Conservation (phyloP, 2,797 vertebrate genomes). For the Phyllotis vaccarum region DNA sequence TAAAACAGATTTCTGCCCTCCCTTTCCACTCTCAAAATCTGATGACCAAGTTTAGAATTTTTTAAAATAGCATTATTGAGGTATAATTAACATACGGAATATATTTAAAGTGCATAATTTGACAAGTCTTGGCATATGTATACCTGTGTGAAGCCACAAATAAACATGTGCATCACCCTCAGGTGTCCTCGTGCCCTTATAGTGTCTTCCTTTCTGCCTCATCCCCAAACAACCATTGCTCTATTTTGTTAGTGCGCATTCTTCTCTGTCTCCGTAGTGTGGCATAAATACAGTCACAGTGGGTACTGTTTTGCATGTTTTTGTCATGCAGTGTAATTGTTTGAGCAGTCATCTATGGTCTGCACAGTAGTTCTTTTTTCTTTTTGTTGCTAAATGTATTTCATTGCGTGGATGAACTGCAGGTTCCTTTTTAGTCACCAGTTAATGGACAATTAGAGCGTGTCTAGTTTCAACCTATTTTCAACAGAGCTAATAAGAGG, state of each 20-base stretch:
- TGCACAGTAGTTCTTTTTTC: neutral
- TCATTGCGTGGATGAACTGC: neutral
- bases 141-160: neutral
- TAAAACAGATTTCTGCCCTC: constrained; percentile 49
- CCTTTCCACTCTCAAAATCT: neutral
- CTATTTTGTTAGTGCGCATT: neutral
- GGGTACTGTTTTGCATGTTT: constrained; percentile 4
- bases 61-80: neutral
- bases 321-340: neutral
- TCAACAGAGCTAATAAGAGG: neutral
- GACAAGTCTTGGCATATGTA: constrained; percentile 35
- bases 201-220: neutral
- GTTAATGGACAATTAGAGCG: neutral
- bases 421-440: neutral
- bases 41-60: neutral
- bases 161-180: neutral
- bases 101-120: constrained; percentile 27
- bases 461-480: constrained; percentile 9
- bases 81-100: neutral
- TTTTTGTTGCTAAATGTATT: neutral
- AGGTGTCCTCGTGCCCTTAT: neutral
- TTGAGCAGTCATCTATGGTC: too few relatives aligned
- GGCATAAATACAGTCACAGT: neutral
- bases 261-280: constrained; percentile 37
- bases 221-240: constrained; percentile 3